Conservation (phyloP, 2,113 vertebrate species). For the Chauna torquata region DNA sequence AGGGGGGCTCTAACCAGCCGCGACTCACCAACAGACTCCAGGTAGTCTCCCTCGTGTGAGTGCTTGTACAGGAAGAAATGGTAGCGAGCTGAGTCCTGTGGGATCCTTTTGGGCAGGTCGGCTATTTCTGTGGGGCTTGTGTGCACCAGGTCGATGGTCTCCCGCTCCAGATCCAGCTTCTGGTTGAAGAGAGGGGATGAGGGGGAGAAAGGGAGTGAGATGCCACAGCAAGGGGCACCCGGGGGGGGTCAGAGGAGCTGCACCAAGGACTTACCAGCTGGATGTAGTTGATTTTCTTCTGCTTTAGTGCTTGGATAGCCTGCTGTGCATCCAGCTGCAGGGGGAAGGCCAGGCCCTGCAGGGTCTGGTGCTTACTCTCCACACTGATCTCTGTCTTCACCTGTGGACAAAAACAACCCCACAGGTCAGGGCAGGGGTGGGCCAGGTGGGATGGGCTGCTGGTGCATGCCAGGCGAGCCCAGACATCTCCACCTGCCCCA, state of each 20-base stretch:
- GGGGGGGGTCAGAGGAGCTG: accelerated
- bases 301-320: constrained; percentile 89
- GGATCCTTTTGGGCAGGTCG: constrained; percentile 90
- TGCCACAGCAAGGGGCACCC: background rate
- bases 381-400: constrained; percentile 95
- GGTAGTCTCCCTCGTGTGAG: constrained; percentile 88
- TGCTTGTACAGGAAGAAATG: constrained; percentile 98
- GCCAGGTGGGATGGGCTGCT: background rate
- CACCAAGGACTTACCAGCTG: constrained; percentile 84
- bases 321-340: constrained; percentile 89
- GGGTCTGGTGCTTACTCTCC: constrained; percentile 91
- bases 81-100: constrained; percentile 91
- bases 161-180: constrained; percentile 92
- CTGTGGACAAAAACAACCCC: constrained; percentile 61
- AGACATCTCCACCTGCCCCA: background rate
- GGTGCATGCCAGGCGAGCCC: background rate
- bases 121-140: constrained; percentile 88
- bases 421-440: background rate
- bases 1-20: background rate
- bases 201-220: background rate
- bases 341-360: constrained; percentile 94
- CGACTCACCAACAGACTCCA: constrained; percentile 92
- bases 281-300: constrained; percentile 93
- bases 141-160: constrained; percentile 94
- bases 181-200: constrained; percentile 45